These are phyloP conservation scores for Eciton burchellii DNA, from an alignment of 1,140 invertebrate species.

Conservation along the genomic window DNA sequence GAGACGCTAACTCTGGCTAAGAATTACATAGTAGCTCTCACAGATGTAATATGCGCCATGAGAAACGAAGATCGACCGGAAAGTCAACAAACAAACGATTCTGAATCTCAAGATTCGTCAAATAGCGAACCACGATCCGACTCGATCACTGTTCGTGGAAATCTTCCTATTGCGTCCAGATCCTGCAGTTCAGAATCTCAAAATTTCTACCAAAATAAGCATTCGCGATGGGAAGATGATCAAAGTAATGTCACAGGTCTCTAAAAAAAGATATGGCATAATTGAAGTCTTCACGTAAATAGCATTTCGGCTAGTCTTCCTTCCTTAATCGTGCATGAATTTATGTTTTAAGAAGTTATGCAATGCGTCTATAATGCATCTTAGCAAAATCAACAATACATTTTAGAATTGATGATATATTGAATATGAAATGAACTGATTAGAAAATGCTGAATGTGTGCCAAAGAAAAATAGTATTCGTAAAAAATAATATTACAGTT, in stretches of 20 bases:
- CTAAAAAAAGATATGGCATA: constrained; percentile 41
- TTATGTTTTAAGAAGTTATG: constrained; percentile 12
- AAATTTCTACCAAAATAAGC: constrained; percentile 55
- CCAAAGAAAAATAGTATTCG: constrained; percentile 66
- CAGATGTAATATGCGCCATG: constrained; percentile 93
- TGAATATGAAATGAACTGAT: too few relatives aligned
- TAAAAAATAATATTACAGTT: constrained; percentile 60
- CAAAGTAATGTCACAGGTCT: constrained; percentile 62
- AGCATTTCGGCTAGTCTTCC: constrained; percentile 28
- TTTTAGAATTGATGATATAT: constrained; percentile 43
- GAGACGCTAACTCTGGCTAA: constrained; percentile 96
- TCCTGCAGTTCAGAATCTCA: constrained; percentile 71
- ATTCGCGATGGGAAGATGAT: constrained; percentile 55
- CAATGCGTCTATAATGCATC: neutral
- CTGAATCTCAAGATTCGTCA: constrained; percentile 54
- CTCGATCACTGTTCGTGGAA: constrained; percentile 57
- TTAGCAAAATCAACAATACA: constrained; percentile 22
- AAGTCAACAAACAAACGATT: constrained; percentile 58
- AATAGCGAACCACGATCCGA: constrained; percentile 55
- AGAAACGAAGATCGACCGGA: constrained; percentile 85
- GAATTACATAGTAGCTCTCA: constrained; percentile 97
- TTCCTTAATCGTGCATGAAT: constrained; percentile 41
- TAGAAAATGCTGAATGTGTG: constrained; percentile 50
- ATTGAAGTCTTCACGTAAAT: neutral
- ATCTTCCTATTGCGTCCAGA: constrained; percentile 73